These are phyloP conservation scores for Hyphantria cunea DNA, from an alignment of 1,140 invertebrate species.

Conservation along the genomic window DNA sequence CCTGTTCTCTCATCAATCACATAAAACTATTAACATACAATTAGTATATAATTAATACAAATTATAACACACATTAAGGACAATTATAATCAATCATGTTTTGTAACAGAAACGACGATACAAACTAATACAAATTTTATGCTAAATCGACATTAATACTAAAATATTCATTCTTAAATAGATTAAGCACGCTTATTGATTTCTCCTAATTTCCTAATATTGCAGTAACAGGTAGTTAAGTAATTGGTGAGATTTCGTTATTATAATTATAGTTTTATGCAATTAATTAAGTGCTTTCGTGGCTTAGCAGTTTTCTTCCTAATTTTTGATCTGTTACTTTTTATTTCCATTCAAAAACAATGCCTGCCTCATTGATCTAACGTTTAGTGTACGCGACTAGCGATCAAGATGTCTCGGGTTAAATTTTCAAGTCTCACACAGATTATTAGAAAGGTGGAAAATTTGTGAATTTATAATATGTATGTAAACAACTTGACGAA, in stretches of 20 bases:
- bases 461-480: too few relatives aligned
- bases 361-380: too few relatives aligned
- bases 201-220: constrained; percentile 4
- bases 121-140: constrained; percentile 2
- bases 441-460: too few relatives aligned
- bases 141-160: constrained; percentile 2
- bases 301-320: too few relatives aligned
- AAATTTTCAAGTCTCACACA: too few relatives aligned
- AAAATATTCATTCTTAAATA: background rate
- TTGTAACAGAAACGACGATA: constrained; percentile 4
- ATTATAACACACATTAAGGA: background rate
- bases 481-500: too few relatives aligned
- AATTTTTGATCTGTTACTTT: too few relatives aligned
- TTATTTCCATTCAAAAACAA: too few relatives aligned
- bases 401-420: too few relatives aligned
- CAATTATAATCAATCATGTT: constrained; percentile 1
- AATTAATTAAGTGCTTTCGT: constrained; percentile 9
- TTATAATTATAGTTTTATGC: constrained; percentile 11
- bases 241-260: constrained; percentile 16
- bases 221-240: constrained; percentile 1
- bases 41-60: background rate
- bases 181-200: constrained; percentile 10
- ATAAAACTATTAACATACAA: background rate
- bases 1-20: too few relatives aligned
- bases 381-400: too few relatives aligned